Base-by-base conservation (phyloP, 2,888 invertebrate genomes). In the Oscheius sp. region DNA sequence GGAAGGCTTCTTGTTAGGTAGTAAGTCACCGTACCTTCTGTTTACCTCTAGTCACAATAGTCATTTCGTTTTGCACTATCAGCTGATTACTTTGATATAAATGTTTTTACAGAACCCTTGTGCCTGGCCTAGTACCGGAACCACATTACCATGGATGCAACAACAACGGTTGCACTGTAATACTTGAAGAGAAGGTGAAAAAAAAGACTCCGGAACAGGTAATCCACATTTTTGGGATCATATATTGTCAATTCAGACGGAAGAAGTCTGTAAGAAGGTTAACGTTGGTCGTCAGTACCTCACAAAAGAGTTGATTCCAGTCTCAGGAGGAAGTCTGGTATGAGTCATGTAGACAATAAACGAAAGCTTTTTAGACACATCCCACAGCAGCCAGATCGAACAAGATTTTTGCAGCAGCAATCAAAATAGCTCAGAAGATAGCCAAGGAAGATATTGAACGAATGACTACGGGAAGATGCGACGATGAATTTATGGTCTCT, bases 1-100 rank as follows among this genome's bases (percentile, higher is more conserved):
- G 63, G 63, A 47, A 42, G 50, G 21, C 47, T 63, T n/a, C 50
- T 63, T 29, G 63, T 63, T 48, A 63, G 63, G 63, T 63, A 60
- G 60, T 60, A 60, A 60, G 47, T 63, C 29, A 48, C 63, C 47
- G 11, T 4, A 13, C 53, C 13, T 21, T 53, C 1, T 21, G 53
- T 53, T 53, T 10, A 53, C 29, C 21, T 48, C n/a, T 63, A 13
- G 48, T 21, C 47, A 37, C n/a, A 9, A 32, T 48, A 63, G 5
- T 48, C 48, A n/a, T 63, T 42, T 42, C 7, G 42, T 42, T 42
- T 7, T 42, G 42, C 42, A 21, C 21, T 21, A 21, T 21, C 21
- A 21, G 21, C 21, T 62, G 35, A 33, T n/a, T 42, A 2, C 33
- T 2, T 62, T 62, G 13, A 21, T 21, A 21, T 21, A 21, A 21